Base-by-base conservation (phyloP, 35 echinoderm and acorn worm genomes). In the Lytechinus pictus region DNA sequence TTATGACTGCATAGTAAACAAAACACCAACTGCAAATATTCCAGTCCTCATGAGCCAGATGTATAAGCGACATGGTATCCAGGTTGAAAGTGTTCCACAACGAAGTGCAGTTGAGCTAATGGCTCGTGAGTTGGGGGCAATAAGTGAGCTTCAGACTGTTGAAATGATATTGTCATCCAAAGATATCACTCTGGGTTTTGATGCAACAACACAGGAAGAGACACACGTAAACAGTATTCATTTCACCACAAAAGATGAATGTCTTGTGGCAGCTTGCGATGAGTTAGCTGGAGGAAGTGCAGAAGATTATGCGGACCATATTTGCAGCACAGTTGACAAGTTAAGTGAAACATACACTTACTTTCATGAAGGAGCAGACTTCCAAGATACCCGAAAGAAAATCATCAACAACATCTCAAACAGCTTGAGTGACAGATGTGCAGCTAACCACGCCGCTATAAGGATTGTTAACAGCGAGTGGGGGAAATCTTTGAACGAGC, bases 31-130 rank as follows among this genome's bases (percentile, higher is more conserved):
- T n/a, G n/a, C n/a, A n/a, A n/a, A n/a, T n/a, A 97, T 97, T 86
- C 86, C 96, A 28, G 21, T 52, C n/a, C 61, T 87, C 13, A 86
- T 96, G 5, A 52, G 9, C 16, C 92, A 86, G 86, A 79, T 96
- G 56, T 79, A 96, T 55, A 95, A 95, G 60, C 86, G 94, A 95
- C 54, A 86, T 95, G 60, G 61, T 86, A 27, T 86, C 28, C 55
- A 86, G 51, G 27, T 95, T 71, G 96, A 97, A 86, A 21, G 53
- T 27, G 94, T 97, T 19, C 96, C 96, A 12, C 57, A 95, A 92
- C 89, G 94, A 92, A 97, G 96, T 95, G 90, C 96, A 27, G 91
- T 97, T 13, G 94, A 97, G 71, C 51, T 97, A 0, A 97, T 95
- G 94, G 96, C 96, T 19, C 61, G 94, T 52, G 96, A 97, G 61